Base-by-base conservation (phyloP, 2,797 vertebrate genomes). In the Dipus sagitta region DNA sequence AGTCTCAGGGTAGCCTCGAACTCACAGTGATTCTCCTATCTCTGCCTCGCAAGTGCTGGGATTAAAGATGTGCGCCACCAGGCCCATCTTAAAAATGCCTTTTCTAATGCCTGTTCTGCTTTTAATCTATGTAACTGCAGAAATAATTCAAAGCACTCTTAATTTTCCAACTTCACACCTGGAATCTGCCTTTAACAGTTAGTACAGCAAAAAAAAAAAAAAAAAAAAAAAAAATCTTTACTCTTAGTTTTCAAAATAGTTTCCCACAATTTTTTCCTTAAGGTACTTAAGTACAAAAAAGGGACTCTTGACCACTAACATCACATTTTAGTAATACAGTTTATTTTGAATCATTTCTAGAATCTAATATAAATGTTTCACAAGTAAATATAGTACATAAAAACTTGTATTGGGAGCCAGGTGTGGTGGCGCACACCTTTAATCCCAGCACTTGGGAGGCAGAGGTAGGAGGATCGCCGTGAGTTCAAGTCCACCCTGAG, bases 161-260 rank as follows among this genome's bases (percentile, higher is more conserved):
- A 80, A 77, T 87, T 96, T 67, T 90, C 38, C 70, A 47, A 67
- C 21, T 81, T 96, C 68, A 94, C 21, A 88, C 52, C 74, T 95
- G 64, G 78, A 95, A 94, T 92, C 34, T 70, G 30, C 20, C 88
- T 93, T 91, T 85, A 76, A 78, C 47, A 84, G 94, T 68, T 71
- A 90, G 58, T 54, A 90, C 6, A 86, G 58, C 20, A 42, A 34
- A 52, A 76, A 72, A n/a, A n/a, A n/a, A 92, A 90, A 38, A 12
- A n/a, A n/a, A 42, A 34, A 52, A 76, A 42, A 34, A 52, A 76
- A 92, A 90, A 38, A 12, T 42, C 60, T 89, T 32, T 34, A n/a
- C 52, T 87, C 86, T 78, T 54, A 84, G 52, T 94, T 68, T 94
- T 86, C 85, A 91, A 87, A 96, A 75, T 14, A 68, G 32, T 78